Percentiles rank a stretch among this genome's conserved stretches.
Evolutionary conservation across 2,888 invertebrate species (phyloP).

Genomic region (Tetanocera ferruginea): DNA sequence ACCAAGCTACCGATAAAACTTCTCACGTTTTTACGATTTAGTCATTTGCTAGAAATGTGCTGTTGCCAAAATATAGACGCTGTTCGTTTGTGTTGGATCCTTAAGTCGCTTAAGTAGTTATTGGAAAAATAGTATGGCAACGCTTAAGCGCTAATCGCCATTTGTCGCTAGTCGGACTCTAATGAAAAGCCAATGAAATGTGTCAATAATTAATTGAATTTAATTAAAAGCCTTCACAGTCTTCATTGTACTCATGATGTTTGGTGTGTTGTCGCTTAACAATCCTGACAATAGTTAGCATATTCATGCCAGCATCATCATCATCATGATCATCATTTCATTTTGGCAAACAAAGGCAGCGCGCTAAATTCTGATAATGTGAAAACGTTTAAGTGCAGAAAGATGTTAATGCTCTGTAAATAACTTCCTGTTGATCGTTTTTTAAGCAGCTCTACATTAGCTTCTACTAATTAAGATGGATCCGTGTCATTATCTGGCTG

Average conservation of each 20-base stretch:
- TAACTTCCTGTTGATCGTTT: constrained; percentile 46
- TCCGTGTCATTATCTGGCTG: constrained; percentile 52
- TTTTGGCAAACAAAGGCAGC: background rate
- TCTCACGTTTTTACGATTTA: constrained; percentile 61
- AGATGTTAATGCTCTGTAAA: constrained; percentile 15
- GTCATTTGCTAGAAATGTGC: constrained; percentile 39
- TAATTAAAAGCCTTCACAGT: constrained; percentile 56
- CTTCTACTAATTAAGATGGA: constrained; percentile 62
- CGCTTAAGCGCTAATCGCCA: constrained; percentile 19
- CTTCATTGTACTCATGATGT: background rate
- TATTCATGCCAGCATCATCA: constrained; percentile 9
- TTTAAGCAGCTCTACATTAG: constrained; percentile 52
- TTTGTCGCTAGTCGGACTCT: constrained; percentile 48
- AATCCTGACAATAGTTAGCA: background rate
- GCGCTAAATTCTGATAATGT: constrained; percentile 4
- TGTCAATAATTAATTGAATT: constrained; percentile 69
- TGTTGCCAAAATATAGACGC: background rate
- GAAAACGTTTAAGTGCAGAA: constrained; percentile 22
- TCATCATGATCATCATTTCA: background rate
- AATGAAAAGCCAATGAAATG: constrained; percentile 54
- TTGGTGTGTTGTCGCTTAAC: no score
- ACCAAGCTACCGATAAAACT: constrained; percentile 46
- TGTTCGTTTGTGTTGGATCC: background rate
- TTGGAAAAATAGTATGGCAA: constrained; percentile 31
- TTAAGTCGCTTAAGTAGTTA: background rate